Conservation (phyloP, 2,113 vertebrate genomes). For the Hassar affinis region DNA sequence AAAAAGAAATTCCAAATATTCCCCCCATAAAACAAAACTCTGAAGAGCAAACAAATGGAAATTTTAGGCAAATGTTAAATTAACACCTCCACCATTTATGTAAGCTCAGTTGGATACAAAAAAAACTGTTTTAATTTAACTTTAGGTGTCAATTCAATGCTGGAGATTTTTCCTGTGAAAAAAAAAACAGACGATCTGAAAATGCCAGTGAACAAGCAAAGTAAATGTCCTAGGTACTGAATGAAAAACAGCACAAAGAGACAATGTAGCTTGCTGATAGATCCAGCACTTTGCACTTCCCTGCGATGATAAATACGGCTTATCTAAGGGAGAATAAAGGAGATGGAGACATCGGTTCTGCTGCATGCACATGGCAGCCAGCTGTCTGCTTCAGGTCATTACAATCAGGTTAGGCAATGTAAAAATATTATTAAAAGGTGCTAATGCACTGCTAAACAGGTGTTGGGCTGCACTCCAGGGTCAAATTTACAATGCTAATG, state of each 20-base stretch:
- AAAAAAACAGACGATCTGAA: neutral
- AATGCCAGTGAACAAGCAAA: neutral
- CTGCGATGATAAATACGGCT: neutral
- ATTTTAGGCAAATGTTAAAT: neutral
- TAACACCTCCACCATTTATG: neutral
- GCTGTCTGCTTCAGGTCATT: slow-evolving; percentile 37
- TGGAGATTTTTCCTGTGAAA: neutral
- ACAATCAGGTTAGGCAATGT: slow-evolving; percentile 38
- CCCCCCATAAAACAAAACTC: neutral
- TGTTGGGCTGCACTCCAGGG: slow-evolving; percentile 52
- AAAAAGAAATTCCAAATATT: neutral
- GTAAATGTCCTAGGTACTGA: neutral
- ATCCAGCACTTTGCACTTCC: neutral
- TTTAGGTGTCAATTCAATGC: neutral
- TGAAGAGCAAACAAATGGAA: neutral
- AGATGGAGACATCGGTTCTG: slow-evolving; percentile 30
- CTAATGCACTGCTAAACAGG: slow-evolving; percentile 58
- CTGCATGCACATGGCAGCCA: slow-evolving; percentile 7
- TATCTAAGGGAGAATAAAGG: slow-evolving; percentile 16
- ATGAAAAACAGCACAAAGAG: neutral
- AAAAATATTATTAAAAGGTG: slow-evolving; percentile 51
- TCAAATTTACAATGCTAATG: slow-evolving; percentile 52
- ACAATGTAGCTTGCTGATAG: neutral
- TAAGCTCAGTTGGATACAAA: slow-evolving; percentile 2
- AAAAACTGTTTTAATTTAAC: neutral